Evolutionary conservation across 2,113 vertebrate genomes (phyloP), one percentile per base, ranked within the genome.

Genomic region (Loxodonta africana): DNA sequence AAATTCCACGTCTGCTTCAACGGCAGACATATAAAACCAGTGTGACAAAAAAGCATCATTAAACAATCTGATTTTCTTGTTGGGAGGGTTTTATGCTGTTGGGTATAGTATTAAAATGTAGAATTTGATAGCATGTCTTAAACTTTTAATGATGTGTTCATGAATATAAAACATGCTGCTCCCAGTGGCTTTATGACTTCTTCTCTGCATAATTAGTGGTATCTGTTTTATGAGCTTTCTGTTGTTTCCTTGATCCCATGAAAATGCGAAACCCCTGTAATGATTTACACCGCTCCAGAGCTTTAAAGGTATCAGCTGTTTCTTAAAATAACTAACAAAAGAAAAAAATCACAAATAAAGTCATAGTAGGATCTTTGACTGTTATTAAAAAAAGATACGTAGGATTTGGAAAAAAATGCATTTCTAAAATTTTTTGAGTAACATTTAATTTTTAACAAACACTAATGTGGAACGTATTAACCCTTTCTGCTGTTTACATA

Each of bases 101-200:
- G 83, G 98, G 98, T 98, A 90, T 97, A 99, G 99, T 98, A 99
- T 99, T 99, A 99, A 99, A 99, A 99, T 97, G 98, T 98, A 98
- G 98, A 99, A 99, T 99, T 99, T 99, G 99, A 99, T 99, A 99
- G 99, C 90, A 97, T 87, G 95, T 99, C 99, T 99, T 99, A 99
- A 99, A 99, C 98, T 98, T 99, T 99, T 99, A 99, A 99, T 99
- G 99, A 99, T 98, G 99, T 99, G 99, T 99, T 98, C 99, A 99
- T 98, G 98, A 99, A 99, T 98, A 99, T 98, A 99, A 99, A 99
- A 98, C 99, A 99, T 98, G 98, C 98, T 98, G 98, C 98, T 98
- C 98, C 98, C 92, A 98, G 98, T 97, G 97, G 98, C 98, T 99
- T 99, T 99, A 99, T 98, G 99, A 97, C 98, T 99, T 99, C 98